Conservation (phyloP, 2,113 vertebrate species). For the Pseudopipra pipra region DNA sequence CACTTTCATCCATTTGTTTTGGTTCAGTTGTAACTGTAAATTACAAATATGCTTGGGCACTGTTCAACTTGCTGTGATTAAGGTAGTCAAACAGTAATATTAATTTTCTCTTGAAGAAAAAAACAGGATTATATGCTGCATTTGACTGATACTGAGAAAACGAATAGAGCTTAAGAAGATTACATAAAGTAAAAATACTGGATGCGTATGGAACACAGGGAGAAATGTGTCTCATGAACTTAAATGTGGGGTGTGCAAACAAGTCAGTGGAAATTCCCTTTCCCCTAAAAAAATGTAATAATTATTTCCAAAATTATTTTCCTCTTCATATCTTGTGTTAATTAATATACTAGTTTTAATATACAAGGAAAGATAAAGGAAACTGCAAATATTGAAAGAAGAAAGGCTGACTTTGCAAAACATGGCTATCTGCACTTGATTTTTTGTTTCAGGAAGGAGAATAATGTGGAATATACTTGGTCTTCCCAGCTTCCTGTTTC, state of each 20-base stretch:
- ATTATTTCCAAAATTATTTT: background rate
- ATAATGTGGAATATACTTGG: background rate
- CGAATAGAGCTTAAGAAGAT: background rate
- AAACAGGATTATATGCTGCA: background rate
- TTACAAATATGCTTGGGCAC: background rate
- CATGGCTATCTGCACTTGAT: background rate
- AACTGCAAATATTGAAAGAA: background rate
- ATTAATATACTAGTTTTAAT: background rate
- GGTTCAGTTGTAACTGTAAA: background rate
- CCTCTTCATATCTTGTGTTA: background rate
- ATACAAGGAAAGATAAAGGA: background rate
- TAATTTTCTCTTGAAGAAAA: background rate
- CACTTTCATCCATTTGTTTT: background rate
- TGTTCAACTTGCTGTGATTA: background rate
- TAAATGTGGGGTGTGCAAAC: background rate
- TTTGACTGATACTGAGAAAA: background rate
- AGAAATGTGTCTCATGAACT: background rate
- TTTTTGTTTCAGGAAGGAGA: background rate
- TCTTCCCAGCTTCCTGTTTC: background rate
- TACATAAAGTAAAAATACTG: background rate
- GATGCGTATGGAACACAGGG: background rate
- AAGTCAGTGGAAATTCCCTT: background rate
- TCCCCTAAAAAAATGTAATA: background rate
- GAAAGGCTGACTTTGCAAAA: background rate
- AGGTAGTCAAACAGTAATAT: background rate